Evolutionary conservation across 2,113 vertebrate species (phyloP), one percentile per base, ranked within the genome.

Genomic region (Cyprinus carpio): DNA sequence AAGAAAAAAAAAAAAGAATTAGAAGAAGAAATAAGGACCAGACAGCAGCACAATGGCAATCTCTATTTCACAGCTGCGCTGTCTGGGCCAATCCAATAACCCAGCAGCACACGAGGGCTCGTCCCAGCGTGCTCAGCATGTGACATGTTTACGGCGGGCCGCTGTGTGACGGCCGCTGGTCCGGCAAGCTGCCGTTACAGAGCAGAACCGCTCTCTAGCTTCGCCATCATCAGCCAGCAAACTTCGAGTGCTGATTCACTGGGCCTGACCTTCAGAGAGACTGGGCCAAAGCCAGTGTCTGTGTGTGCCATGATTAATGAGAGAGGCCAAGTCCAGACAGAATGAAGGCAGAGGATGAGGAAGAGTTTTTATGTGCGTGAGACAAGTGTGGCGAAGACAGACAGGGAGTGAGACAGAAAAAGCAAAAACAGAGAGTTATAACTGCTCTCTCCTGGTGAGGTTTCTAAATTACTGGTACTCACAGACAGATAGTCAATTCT

Each of bases 401-500:
- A 82, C 49, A 51, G 27, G 27, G 69, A 78, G 62, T 54, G 46
- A 60, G 49, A 27, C 12, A 49, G 31, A 54, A 49, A 83, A 56
- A 75, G n/a, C 25, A 23, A 72, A 37, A 80, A n/a, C 20, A 43
- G 27, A 62, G 64, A 40, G 78, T 81, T 83, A 85, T 84, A 88
- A 87, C 78, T 34, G 54, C 37, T 81, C 78, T 86, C 84, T 89
- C 71, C 80, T 82, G 71, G 82, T 69, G 67, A 82, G 77, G 62
- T 89, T 82, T 88, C 78, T 83, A 81, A 89, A 81, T 89, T 76
- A 86, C 84, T 80, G 81, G 75, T 43, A n/a, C 37, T 75, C 75
- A 77, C 80, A 78, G 87, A 83, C 75, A 88, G 80, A 31, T 85
- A 76, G 85, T 90, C 89, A 88, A 87, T 88, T 86, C 82, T 65